Base-by-base conservation (phyloP, 1,140 invertebrate species). In the Tribolium castaneum region DNA sequence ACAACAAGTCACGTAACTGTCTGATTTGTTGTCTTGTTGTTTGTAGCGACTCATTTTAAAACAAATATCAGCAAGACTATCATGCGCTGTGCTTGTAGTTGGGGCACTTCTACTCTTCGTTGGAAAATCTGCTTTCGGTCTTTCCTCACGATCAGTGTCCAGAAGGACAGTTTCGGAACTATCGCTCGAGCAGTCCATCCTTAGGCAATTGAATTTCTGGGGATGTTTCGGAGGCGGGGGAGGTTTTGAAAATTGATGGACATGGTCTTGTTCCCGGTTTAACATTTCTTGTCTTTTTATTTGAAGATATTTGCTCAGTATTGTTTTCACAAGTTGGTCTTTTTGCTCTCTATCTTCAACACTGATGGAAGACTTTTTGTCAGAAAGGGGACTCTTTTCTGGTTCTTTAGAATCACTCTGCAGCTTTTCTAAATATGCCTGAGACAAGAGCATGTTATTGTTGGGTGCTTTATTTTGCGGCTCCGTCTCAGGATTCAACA, bases 51-150 rank as follows among this genome's bases (percentile, higher is more conserved):
- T 12, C 59, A 66, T 35, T 66, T 66, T 66, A 12, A 13, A 66
- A 14, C 59, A 66, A 66, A 66, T 66, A 14, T 66, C 59, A 1
- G 59, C 59, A 13, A 66, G 59, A 14, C 59, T 66, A 9, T 66
- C 59, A 14, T 66, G 59, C 39, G 59, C 59, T n/a, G 59, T 66
- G 14, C 59, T 66, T 34, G 25, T 66, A 1, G 59, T 66, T 14
- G 59, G 59, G 35, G 59, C 59, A 9, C 59, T 66, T 35, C n/a
- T 34, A 14, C 25, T 66, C 12, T 66, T 66, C 13, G 59, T 66
- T 6, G 59, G 25, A 66, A 66, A 66, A 12, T 66, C 59, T 35
- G n/a, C 30, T 12, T 39, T 66, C 2, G 30, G 59, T 35, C 51
- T 52, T 52, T 59, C 59, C 12, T 66, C 59, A 12, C 34, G 10